A percentile compares a stretch with the other conserved stretches of the same genome.
Evolutionary conservation across 2,113 vertebrate genomes (phyloP).

Genomic region (Pseudopodoces humilis): DNA sequence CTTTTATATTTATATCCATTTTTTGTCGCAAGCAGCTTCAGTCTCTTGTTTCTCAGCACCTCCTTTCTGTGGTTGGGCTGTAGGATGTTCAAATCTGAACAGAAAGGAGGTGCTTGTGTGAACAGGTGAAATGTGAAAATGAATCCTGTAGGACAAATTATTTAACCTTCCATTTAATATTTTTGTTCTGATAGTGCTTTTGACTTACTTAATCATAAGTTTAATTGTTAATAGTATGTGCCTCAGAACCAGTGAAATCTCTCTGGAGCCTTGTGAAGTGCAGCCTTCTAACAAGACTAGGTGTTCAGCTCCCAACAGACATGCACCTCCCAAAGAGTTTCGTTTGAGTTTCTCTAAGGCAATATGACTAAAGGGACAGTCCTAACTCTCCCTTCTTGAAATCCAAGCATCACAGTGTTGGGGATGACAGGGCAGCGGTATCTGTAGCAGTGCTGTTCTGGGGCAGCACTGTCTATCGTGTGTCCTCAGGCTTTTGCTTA

Average conservation of each 20-base stretch:
- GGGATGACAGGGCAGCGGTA: neutral
- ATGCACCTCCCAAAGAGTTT: constrained; percentile 31
- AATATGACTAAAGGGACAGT: constrained; percentile 55
- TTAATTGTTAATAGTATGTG: constrained; percentile 60
- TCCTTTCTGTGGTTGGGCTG: constrained; percentile 43
- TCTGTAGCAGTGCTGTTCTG: neutral
- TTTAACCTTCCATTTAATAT: constrained; percentile 57
- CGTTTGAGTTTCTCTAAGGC: constrained; percentile 38
- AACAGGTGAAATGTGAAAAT: constrained; percentile 62
- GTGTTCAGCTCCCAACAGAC: neutral
- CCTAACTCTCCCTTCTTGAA: constrained; percentile 11
- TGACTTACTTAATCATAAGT: constrained; percentile 48
- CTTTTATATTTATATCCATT: constrained; percentile 62
- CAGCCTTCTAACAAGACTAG: constrained; percentile 37
- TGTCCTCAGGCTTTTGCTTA: neutral
- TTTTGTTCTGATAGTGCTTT: constrained; percentile 66
- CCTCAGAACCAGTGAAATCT: constrained; percentile 52
- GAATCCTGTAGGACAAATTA: constrained; percentile 42
- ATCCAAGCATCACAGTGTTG: constrained; percentile 3
- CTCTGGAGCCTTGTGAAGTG: constrained; percentile 50
- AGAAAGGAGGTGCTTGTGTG: constrained; percentile 44
- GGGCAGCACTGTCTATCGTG: neutral
- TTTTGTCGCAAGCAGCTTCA: constrained; percentile 62
- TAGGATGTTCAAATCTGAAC: constrained; percentile 9
- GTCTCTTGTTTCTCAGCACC: constrained; percentile 67